Evolutionary conservation across 2,113 vertebrate genomes (phyloP), one percentile per base, ranked within the genome.

Genomic region (Electrona antarctica): DNA sequence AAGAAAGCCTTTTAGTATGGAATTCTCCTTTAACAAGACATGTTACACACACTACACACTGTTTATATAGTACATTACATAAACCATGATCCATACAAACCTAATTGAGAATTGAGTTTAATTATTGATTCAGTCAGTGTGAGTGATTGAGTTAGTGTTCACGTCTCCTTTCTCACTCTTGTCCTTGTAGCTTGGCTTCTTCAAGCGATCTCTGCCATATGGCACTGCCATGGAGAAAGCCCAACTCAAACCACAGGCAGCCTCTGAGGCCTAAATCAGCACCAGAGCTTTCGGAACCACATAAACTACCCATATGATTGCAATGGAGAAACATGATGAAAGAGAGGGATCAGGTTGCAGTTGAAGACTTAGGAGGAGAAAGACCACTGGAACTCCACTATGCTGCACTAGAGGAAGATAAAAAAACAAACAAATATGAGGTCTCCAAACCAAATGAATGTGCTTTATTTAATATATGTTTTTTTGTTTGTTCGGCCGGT

Each of bases 151-250:
- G 15, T 57, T 7, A 28, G 8, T 68, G 7, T 15, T 11, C 7
- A 7, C 3, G 1, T 11, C 3, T 50, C 12, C 21, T 0, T 63
- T 67, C 8, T 67, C 4, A 21, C 15, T 14, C 14, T 59, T 33
- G 21, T 54, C 67, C 52, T 54, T n/a, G 15, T 76, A 98, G 96
- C 90, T 97, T 2, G 96, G 96, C 70, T 98, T 98, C 93, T 98
- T 98, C 87, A 97, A 98, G 86, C 93, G 96, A 74, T 93, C 97
- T 5, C 86, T 95, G 28, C 96, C 95, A 0, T 96, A 97, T 0
- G 96, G 96, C 88, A 96, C 96, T 0, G 95, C 97, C 74, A 97
- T 97, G 97, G 96, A 98, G 89, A 98, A 97, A 89, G 97, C 97
- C 3, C 94, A 97, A 61, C 95, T 98, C 58, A 98, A 98, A 88